Base-by-base conservation (phyloP, 2,888 invertebrate genomes). In the Laothoe populi region DNA sequence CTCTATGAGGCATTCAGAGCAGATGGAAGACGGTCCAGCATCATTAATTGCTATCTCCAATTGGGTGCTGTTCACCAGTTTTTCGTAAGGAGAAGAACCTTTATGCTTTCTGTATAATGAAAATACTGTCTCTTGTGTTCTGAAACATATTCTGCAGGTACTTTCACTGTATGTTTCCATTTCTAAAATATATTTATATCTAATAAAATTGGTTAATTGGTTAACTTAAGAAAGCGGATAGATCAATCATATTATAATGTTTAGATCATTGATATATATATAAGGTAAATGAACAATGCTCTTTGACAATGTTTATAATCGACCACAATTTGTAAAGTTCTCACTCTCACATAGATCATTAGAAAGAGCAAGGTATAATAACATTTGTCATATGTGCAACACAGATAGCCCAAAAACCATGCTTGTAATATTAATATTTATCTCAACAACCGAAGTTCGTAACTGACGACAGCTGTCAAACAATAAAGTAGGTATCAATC, bases 81-180 rank as follows among this genome's bases (percentile, higher is more conserved):
- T 81, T 16, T 86, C 83, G 61, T 69, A 77, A 3, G 79, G 77
- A 8, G 81, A 79, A 10, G 69, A 63, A 24, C 78, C 82, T 46
- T 76, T 76, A 21, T 65, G 72, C 65, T 78, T 81, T 46, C 69
- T 66, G 67, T 74, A 81, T 23, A 87, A 62, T 0, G 86, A 82
- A 63, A 78, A 79, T 53, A 82, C 63, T 10, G 73, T 74, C 40
- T 77, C 74, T 67, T 83, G 75, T 21, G 63, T 68, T 65, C 77
- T 75, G 42, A 83, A 75, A 68, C 87, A 87, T 73, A 87, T 81
- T 64, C 86, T 78, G 65, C 87, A 87, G 35, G 71, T 70, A 23
- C 74, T 79, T 13, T 74, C 72, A 38, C 57, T 63, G 23, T 64
- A 66, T 44, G 61, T 62, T 64, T 77, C 70, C 83, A 81, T 81